Percentiles rank a stretch among this genome's conserved stretches.
Evolutionary conservation across 2,113 vertebrate genomes (phyloP).

Genomic region (Trematocara nigrifrons): DNA sequence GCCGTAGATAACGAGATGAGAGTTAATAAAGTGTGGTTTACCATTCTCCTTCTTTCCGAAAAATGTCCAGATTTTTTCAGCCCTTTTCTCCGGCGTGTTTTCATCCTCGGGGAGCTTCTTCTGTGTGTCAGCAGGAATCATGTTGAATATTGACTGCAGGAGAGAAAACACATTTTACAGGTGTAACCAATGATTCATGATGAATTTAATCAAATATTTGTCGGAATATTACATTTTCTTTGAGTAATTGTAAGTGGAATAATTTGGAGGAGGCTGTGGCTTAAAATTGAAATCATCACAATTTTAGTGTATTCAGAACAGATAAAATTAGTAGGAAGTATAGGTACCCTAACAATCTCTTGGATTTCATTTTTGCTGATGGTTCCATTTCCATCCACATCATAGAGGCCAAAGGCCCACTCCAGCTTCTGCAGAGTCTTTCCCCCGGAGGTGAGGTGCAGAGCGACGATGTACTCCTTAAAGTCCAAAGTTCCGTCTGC

Average conservation of each 20-base stretch:
- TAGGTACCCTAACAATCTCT: conserved; percentile 75
- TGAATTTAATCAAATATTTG: background rate
- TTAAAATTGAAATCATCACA: background rate
- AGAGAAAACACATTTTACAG: background rate
- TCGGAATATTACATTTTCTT: fast-evolving
- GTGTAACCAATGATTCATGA: fast-evolving
- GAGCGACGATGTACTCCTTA: conserved; percentile 80
- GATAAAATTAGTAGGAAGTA: background rate
- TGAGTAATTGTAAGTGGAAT: background rate
- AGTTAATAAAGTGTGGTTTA: conserved; percentile 30
- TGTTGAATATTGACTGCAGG: conserved; percentile 86
- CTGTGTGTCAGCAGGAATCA: conserved; percentile 79
- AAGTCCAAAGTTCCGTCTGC: conserved; percentile 79
- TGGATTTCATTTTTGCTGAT: conserved; percentile 79
- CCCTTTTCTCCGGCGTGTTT: conserved; percentile 82
- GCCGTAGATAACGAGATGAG: fast-evolving
- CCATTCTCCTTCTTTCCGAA: conserved; percentile 86
- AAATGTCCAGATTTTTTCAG: conserved; percentile 82
- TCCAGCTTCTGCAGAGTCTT: conserved; percentile 79
- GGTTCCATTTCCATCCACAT: conserved; percentile 81
- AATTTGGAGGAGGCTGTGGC: background rate
- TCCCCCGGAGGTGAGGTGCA: conserved; percentile 80
- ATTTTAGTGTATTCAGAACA: background rate
- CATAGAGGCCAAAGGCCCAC: conserved; percentile 81
- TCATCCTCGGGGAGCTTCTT: conserved; percentile 80